These are phyloP conservation scores for Herpailurus yagouaroundi DNA, from an alignment of 2,113 vertebrate species.

Conservation along the genomic window DNA sequence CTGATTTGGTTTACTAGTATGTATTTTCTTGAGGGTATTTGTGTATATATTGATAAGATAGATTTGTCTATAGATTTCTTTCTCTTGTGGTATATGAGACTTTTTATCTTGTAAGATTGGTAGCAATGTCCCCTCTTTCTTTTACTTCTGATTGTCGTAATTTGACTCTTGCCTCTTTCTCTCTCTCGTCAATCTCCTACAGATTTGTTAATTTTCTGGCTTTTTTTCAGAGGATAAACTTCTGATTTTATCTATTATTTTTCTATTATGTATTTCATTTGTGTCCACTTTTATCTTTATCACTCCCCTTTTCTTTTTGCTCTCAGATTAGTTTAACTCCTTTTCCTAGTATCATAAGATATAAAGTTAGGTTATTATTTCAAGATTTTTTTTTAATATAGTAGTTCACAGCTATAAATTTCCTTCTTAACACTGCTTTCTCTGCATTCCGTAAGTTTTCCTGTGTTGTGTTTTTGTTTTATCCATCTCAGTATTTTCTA, in stretches of 20 bases:
- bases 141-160: background rate
- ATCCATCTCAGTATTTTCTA: background rate
- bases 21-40: background rate
- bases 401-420: background rate
- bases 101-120: background rate
- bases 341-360: background rate
- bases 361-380: background rate
- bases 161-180: background rate
- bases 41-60: background rate
- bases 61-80: background rate
- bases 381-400: background rate
- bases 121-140: background rate
- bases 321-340: background rate
- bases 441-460: background rate
- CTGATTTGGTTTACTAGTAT: background rate
- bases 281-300: background rate
- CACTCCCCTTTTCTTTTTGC: background rate
- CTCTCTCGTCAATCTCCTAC: background rate
- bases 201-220: background rate
- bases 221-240: background rate
- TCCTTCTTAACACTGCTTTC: background rate
- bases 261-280: background rate
- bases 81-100: background rate
- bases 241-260: background rate
- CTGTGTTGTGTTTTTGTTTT: background rate